Evolutionary conservation across 2,888 invertebrate genomes (phyloP), one percentile per base, ranked within the genome.

Genomic region (Lamellibrachia satsuma): DNA sequence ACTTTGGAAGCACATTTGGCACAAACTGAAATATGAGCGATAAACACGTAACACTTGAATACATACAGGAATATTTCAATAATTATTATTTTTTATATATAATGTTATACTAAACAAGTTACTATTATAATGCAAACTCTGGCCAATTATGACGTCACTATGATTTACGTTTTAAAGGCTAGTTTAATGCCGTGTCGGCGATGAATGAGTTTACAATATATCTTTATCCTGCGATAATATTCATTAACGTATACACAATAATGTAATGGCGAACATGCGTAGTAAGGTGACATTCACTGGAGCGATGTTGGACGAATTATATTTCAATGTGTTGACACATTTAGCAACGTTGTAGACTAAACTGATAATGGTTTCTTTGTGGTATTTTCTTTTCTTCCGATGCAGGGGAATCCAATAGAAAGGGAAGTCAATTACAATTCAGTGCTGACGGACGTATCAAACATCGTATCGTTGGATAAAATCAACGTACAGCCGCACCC

Each of bases 331-430:
- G 51, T 91, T 27, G 27, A 11, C 91, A 52, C 11, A 93, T 92
- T 92, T 91, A 52, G 52, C 52, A 51, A 52, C 75, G 51, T 7
- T 90, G 27, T 52, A 91, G 39, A 1, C 39, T 39, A 91, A 91
- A 39, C 39, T 39, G 51, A 91, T 39, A 22, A 22, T 75, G 75
- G 15, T 75, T 75, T 22, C 75, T 15, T 75, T 75, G 75, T 91
- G 22, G 39, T 2, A n/a, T 52, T 52, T 52, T 8, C 39, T 15
- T 91, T 39, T 91, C 90, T 52, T 91, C n/a, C 93, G 39, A 22
- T 93, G 9, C 93, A 96, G 95, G 95, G 95, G 22, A 96, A 95
- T 93, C 95, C 95, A 51, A 93, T 96, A 27, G 95, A 95, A 51
- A 93, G 94, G 92, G 95, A 95, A 11, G 93, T 93, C 1, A 92